Conservation (phyloP, 2,797 vertebrate genomes). For the Geotria australis region DNA sequence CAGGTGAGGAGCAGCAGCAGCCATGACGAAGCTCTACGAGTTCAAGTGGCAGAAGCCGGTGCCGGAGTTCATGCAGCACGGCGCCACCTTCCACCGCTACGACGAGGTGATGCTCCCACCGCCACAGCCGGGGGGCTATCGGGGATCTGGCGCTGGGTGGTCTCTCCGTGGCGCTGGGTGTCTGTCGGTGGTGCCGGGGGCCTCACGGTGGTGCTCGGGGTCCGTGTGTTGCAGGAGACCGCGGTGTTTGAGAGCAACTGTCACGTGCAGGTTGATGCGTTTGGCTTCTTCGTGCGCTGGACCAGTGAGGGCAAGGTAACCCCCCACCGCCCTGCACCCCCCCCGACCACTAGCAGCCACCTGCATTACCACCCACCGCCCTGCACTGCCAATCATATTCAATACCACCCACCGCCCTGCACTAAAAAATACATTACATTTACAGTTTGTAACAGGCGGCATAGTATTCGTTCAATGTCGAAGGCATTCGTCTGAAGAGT, state of each 20-base stretch:
- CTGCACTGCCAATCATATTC: too few species aligned
- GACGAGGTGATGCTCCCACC: slow-evolving; percentile 47
- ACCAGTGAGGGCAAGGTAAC: slow-evolving; percentile 88
- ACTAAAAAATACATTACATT: too few species aligned
- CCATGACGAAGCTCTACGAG: slow-evolving; percentile 91
- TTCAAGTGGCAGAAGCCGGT: slow-evolving; percentile 95
- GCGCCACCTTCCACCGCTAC: slow-evolving; percentile 61
- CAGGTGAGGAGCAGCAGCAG: slow-evolving; percentile 7
- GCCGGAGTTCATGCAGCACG: slow-evolving; percentile 72
- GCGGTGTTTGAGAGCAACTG: slow-evolving; percentile 73
- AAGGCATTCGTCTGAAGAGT: too few species aligned
- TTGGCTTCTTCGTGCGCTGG: slow-evolving; percentile 84
- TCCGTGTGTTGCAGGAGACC: slow-evolving; percentile 34
- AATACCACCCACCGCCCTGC: too few species aligned
- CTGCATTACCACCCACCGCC: too few species aligned
- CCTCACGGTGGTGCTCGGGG: neutral
- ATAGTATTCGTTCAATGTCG: too few species aligned
- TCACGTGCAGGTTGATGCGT: slow-evolving; percentile 74
- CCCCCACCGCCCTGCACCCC: neutral
- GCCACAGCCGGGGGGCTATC: too few species aligned
- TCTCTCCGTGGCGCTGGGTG: too few species aligned
- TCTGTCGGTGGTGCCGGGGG: too few species aligned
- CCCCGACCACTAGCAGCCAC: too few species aligned
- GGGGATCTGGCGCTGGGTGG: too few species aligned
- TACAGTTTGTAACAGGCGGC: too few species aligned